A percentile compares a stretch with the other conserved stretches of the same genome.
Conservation (phyloP, 2,113 vertebrate species). For the Dryoscopus gambensis region DNA sequence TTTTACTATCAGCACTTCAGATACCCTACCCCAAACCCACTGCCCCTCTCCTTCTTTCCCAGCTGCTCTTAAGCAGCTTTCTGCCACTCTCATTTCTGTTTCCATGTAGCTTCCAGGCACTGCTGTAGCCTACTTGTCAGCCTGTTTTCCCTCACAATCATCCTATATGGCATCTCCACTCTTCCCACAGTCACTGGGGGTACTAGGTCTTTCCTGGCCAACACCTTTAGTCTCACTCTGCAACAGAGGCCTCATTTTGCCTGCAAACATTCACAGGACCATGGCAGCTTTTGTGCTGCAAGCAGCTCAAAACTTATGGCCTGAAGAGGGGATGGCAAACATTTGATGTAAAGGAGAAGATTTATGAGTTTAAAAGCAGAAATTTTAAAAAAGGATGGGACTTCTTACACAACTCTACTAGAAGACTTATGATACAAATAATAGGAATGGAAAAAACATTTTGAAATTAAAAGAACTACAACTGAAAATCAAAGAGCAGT, state of each 20-base stretch:
- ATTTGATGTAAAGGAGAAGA: background rate
- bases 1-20: background rate
- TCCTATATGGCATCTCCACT: background rate
- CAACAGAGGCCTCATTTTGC: background rate
- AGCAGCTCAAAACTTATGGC: background rate
- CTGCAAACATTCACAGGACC: background rate
- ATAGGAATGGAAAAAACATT: constrained; percentile 1
- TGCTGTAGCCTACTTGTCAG: background rate
- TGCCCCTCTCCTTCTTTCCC: background rate
- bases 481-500: background rate
- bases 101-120: background rate
- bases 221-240: background rate
- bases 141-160: background rate
- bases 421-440: background rate
- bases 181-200: background rate
- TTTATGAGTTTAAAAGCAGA: background rate
- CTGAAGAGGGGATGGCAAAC: background rate
- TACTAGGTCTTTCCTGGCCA: background rate
- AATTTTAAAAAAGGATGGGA: background rate
- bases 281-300: background rate
- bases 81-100: background rate
- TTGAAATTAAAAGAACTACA: background rate
- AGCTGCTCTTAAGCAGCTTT: background rate
- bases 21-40: background rate
- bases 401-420: background rate